Percentiles rank a stretch among this genome's conserved stretches.
These are phyloP conservation scores for Papilio machaon DNA, from an alignment of 1,140 invertebrate genomes.

Conservation along the genomic window DNA sequence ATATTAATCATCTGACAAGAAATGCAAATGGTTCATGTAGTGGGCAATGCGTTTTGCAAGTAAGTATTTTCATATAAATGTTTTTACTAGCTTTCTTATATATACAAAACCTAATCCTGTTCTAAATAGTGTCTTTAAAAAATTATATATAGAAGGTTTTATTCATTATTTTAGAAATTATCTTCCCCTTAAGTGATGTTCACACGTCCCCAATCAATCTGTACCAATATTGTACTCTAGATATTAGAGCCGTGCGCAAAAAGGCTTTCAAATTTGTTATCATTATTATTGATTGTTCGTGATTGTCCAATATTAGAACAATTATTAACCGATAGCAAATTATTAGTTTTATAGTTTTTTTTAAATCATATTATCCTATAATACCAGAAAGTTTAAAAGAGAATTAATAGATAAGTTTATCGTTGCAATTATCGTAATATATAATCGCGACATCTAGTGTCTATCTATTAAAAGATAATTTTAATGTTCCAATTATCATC, in stretches of 20 bases:
- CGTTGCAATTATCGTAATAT: too few species aligned
- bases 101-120: too few species aligned
- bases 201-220: constrained; percentile 59
- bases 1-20: too few species aligned
- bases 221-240: constrained; percentile 28
- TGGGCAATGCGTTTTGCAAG: too few species aligned
- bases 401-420: background rate
- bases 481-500: background rate
- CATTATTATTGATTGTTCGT: constrained; percentile 39
- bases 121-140: too few species aligned
- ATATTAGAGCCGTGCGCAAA: constrained; percentile 63
- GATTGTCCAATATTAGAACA: constrained; percentile 38
- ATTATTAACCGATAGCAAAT: constrained; percentile 11
- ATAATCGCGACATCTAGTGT: constrained; percentile 6
- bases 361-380: background rate
- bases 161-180: background rate
- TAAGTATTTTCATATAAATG: too few species aligned
- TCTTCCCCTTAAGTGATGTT: constrained; percentile 60
- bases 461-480: too few species aligned
- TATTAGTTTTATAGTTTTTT: background rate
- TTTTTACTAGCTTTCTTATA: too few species aligned
- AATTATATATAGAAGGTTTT: too few species aligned
- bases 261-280: constrained; percentile 64
- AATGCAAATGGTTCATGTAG: too few species aligned
- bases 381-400: background rate